Conservation (phyloP, 2,888 invertebrate genomes). For the Orchesella flavescens region DNA sequence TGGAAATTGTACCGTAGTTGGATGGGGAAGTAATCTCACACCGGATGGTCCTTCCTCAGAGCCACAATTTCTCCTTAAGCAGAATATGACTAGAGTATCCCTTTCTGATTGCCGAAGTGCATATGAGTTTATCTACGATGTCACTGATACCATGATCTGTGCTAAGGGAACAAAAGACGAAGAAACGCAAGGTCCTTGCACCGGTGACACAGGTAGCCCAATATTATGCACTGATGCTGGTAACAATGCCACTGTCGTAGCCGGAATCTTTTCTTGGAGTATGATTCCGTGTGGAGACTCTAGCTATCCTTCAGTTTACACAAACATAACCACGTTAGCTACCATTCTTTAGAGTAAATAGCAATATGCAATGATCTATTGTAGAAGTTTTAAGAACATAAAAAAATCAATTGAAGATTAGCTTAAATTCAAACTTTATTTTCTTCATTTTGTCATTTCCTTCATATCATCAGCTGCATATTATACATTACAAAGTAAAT, state of each 20-base stretch:
- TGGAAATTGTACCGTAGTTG: slow-evolving; percentile 48
- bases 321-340: slow-evolving; percentile 17
- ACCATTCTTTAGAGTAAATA: neutral
- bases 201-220: slow-evolving; percentile 75
- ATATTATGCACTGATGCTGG: slow-evolving; percentile 71
- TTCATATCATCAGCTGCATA: neutral
- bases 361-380: too few species aligned
- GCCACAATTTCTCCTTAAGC: slow-evolving; percentile 72
- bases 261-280: slow-evolving; percentile 75
- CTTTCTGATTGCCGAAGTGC: slow-evolving; percentile 66
- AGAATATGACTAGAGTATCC: slow-evolving; percentile 71
- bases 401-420: too few species aligned
- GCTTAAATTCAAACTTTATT: slow-evolving; percentile 1
- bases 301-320: slow-evolving; percentile 49
- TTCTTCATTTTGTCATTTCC: slow-evolving; percentile 10
- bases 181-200: slow-evolving; percentile 35
- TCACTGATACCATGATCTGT: slow-evolving; percentile 64
- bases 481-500: slow-evolving; percentile 4
- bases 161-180: slow-evolving; percentile 35
- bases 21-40: slow-evolving; percentile 49
- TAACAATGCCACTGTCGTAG: slow-evolving; percentile 72
- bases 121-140: slow-evolving; percentile 64
- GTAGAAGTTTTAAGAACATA: too few species aligned
- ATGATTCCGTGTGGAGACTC: slow-evolving; percentile 43
- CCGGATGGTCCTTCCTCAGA: slow-evolving; percentile 26